Evolutionary conservation across 2,113 vertebrate genomes (phyloP), one percentile per base, ranked within the genome.

Genomic region (Calyptommatus sinebrachiatus): DNA sequence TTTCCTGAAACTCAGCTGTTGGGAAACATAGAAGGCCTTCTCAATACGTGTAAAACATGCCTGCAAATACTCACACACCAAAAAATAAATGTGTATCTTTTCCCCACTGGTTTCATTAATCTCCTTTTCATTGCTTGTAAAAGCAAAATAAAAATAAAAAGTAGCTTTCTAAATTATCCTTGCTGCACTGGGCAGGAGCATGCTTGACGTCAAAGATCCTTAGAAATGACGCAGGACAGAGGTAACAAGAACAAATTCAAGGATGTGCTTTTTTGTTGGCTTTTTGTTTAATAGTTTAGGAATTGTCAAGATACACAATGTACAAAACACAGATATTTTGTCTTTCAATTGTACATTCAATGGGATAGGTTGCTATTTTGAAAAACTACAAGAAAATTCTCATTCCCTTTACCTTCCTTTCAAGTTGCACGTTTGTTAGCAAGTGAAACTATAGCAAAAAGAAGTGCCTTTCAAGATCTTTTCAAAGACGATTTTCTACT

Each of bases 11-110:
- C 60, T 45, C 31, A 57, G 10, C 14, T 57, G 45, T 3, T 70
- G 24, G 31, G 68, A 70, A 70, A 60, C 70, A 31, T 50, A 70
- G n/a, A 50, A 50, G 10, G 0, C 1, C 5, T 73, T 65, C 35
- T 76, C 22, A 1, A 46, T 45, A 65, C 78, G 77, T 80, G 16
- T 60, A 41, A 78, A 29, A 29, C 11, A 53, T 84, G 82, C 80
- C 65, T 78, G 71, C 80, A 91, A 87, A 91, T 90, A 81, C 65
- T 85, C 78, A 87, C 53, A 76, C 26, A 71, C 20, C 60, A 41
- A 85, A 79, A n/a, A 79, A 16, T 66, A 45, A 66, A 61, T 77
- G n/a, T 80, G 80, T 77, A 83, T 76, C 80, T 82, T 41, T 90
- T 80, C 65, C 28, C n/a, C 11, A 82, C 87, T 77, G 53, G 14